These are phyloP conservation scores for Actenoides hombroni DNA, from an alignment of 2,113 vertebrate species.

Conservation along the genomic window DNA sequence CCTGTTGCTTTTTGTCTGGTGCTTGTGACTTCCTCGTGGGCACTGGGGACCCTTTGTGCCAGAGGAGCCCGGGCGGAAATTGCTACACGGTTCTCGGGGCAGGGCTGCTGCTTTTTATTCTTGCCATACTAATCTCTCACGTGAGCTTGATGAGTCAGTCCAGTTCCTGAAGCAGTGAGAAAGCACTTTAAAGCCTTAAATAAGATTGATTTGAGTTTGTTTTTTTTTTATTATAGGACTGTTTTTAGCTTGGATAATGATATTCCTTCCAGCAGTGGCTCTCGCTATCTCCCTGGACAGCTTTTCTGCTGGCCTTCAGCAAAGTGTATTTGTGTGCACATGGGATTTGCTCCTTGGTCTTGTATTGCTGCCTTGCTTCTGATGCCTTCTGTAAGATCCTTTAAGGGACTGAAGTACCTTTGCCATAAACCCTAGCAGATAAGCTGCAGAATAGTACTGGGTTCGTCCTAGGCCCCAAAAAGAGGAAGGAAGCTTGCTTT, in stretches of 20 bases:
- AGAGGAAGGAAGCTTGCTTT: neutral
- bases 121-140: neutral
- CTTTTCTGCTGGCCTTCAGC: neutral
- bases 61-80: neutral
- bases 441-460: neutral
- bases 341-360: neutral
- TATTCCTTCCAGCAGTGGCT: neutral
- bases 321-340: neutral
- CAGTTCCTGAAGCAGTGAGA: neutral
- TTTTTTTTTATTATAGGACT: neutral
- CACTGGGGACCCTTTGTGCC: neutral
- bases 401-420: neutral
- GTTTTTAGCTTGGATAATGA: constrained; percentile 23
- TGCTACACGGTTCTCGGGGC: neutral
- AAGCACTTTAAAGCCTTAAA: constrained; percentile 41
- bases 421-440: neutral
- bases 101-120: neutral
- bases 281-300: neutral
- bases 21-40: neutral
- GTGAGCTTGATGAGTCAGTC: constrained; percentile 19
- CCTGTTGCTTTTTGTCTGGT: neutral
- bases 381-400: neutral
- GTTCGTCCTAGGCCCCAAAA: neutral
- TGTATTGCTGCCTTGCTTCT: neutral
- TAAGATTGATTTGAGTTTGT: constrained; percentile 37